Evolutionary conservation across 2,888 invertebrate genomes (phyloP).

Genomic region (Chaitophorus viminalis): DNA sequence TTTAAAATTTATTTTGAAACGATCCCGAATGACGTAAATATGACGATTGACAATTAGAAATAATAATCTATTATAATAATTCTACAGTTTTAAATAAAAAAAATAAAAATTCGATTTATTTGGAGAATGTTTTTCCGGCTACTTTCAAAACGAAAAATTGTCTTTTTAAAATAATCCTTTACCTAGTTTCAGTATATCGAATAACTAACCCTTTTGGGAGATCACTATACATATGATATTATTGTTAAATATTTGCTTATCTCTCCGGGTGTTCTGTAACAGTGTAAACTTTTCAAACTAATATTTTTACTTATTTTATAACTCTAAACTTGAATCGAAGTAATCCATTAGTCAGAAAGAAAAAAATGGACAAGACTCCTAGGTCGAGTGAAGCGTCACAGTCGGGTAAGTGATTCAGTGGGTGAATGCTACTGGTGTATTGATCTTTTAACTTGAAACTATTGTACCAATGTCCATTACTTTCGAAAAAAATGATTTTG

Average conservation of each 20-base stretch:
- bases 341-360: conserved; percentile 5
- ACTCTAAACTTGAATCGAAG: background rate
- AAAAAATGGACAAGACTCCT: too few species aligned
- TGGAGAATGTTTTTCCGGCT: background rate
- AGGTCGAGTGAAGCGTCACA: too few species aligned
- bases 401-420: too few species aligned
- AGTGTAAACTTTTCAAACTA: conserved; percentile 17
- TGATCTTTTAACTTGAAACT: too few species aligned
- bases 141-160: too few species aligned
- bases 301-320: conserved; percentile 3
- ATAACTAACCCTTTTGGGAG: conserved; percentile 10
- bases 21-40: too few species aligned
- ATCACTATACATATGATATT: conserved; percentile 21
- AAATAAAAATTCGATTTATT: background rate
- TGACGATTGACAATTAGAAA: too few species aligned
- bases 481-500: too few species aligned
- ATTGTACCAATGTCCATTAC: too few species aligned
- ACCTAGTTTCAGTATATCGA: conserved; percentile 19
- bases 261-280: conserved; percentile 20
- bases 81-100: background rate
- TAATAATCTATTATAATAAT: too few species aligned
- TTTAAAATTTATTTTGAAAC: background rate
- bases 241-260: conserved; percentile 39
- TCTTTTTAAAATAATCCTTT: background rate
- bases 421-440: too few species aligned